Conservation (phyloP, 2,888 invertebrate species). For the Mythimna loreyi region DNA sequence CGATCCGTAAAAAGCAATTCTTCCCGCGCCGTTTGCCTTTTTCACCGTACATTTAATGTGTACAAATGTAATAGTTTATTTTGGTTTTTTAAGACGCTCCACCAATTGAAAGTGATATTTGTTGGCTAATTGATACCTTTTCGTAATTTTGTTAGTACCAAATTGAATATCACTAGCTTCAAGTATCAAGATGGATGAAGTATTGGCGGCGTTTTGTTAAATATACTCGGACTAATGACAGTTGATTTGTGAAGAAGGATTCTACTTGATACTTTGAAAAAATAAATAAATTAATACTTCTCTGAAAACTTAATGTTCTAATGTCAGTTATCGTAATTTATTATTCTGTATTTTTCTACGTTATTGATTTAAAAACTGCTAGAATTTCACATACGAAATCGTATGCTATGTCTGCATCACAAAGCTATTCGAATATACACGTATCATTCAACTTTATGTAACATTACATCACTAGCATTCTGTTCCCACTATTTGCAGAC, state of each 20-base stretch:
- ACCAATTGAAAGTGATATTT: conserved; percentile 54
- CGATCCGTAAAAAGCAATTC: conserved; percentile 89
- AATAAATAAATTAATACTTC: too few relatives aligned
- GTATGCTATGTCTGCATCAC: not conserved
- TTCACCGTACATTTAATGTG: conserved; percentile 87
- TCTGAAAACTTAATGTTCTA: too few relatives aligned
- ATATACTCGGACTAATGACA: too few relatives aligned
- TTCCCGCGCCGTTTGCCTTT: conserved; percentile 86
- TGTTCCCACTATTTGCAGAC: conserved; percentile 26
- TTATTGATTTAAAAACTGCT: too few relatives aligned
- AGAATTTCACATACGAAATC: too few relatives aligned
- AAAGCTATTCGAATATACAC: not conserved
- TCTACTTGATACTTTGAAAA: too few relatives aligned
- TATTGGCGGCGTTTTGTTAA: too few relatives aligned
- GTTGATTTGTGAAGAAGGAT: too few relatives aligned
- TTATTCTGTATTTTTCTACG: too few relatives aligned
- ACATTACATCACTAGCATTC: conserved; percentile 13
- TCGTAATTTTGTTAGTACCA: not conserved
- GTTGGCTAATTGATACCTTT: not conserved
- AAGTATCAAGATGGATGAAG: too few relatives aligned
- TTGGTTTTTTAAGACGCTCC: conserved; percentile 65
- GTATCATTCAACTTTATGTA: not conserved
- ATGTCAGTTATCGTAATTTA: too few relatives aligned
- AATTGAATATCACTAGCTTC: not conserved
- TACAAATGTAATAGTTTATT: conserved; percentile 83